Percentiles rank a stretch among this genome's conserved stretches.
Conservation (phyloP, 2,113 vertebrate genomes). For the Leptosomus discolor region DNA sequence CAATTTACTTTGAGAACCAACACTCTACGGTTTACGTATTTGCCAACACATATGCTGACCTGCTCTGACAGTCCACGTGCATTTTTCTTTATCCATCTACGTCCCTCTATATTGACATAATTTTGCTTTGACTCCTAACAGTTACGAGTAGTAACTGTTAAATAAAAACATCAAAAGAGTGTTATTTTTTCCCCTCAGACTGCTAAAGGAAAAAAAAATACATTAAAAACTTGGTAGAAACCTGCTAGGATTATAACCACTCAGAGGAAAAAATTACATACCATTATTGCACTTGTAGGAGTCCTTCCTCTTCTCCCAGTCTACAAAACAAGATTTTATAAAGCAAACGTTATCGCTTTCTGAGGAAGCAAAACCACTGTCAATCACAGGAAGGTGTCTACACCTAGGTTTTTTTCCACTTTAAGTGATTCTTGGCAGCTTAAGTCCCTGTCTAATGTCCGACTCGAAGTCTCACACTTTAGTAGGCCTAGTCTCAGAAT, state of each 20-base stretch:
- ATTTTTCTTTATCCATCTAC: not conserved
- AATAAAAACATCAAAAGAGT: not conserved
- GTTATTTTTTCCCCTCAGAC: not conserved
- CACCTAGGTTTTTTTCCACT: not conserved
- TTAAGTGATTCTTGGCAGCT: not conserved
- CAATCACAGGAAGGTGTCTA: conserved; percentile 59
- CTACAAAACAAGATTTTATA: conserved; percentile 72
- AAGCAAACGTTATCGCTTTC: conserved; percentile 39
- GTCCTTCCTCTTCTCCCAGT: conserved; percentile 64
- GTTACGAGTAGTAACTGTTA: not conserved
- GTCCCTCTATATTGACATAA: not conserved
- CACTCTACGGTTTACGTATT: not conserved
- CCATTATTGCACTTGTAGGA: conserved; percentile 59
- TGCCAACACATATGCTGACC: not conserved
- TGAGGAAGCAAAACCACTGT: conserved; percentile 57
- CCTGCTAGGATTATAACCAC: not conserved
- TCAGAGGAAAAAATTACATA: conserved; percentile 49
- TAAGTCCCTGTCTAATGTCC: not conserved
- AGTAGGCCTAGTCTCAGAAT: not conserved
- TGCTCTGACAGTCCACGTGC: not conserved
- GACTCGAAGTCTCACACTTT: not conserved
- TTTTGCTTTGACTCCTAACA: not conserved
- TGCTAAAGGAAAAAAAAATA: not conserved
- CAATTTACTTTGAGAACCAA: not conserved
- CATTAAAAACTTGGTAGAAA: not conserved